These are phyloP conservation scores for Dromiciops gliroides DNA, from an alignment of 2,113 vertebrate species.

Conservation along the genomic window DNA sequence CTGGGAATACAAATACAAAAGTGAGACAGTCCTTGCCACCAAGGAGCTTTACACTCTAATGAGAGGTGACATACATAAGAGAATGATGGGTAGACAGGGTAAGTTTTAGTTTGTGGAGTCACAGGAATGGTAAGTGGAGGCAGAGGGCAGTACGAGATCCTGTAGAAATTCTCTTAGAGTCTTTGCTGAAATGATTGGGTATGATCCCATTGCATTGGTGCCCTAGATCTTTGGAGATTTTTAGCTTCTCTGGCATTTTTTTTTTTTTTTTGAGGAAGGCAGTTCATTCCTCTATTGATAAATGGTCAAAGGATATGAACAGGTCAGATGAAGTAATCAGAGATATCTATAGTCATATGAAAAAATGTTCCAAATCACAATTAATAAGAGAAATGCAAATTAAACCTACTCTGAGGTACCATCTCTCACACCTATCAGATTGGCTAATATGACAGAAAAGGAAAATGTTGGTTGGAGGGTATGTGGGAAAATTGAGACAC, in stretches of 20 bases:
- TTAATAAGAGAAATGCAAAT: background rate
- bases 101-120: background rate
- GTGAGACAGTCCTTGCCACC: background rate
- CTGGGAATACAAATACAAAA: background rate
- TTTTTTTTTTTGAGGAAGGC: background rate
- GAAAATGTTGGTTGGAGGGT: background rate
- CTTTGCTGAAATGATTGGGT: background rate
- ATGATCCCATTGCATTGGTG: background rate
- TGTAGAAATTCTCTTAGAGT: background rate
- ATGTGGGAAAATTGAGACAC: background rate
- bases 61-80: background rate
- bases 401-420: background rate
- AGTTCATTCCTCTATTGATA: background rate
- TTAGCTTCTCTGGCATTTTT: background rate
- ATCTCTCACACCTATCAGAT: background rate
- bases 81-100: background rate
- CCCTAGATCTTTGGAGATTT: background rate
- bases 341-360: background rate
- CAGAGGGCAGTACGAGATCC: background rate
- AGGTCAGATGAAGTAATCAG: background rate
- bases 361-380: background rate
- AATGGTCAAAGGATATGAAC: background rate
- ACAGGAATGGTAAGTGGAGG: background rate
- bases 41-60: background rate
- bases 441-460: background rate